A percentile compares a stretch with the other conserved stretches of the same genome.
Evolutionary conservation across 2,888 invertebrate species (phyloP).

Genomic region (Eupithecia vulgata): DNA sequence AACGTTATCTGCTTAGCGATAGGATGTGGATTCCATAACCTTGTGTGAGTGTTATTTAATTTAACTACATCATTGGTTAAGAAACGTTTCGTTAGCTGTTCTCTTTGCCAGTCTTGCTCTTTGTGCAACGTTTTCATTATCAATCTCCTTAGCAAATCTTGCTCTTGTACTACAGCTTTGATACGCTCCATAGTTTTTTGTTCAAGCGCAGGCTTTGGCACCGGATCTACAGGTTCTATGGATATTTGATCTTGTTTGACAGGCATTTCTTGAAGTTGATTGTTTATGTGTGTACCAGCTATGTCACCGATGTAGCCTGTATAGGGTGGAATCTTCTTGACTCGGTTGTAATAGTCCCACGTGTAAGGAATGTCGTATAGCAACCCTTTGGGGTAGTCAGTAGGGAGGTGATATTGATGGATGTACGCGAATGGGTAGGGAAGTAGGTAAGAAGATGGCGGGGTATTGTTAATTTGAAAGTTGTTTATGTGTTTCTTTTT

Average conservation of each 20-base stretch:
- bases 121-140: constrained; percentile 26
- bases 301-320: constrained; percentile 40
- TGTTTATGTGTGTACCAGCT: constrained; percentile 34
- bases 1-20: constrained; percentile 66
- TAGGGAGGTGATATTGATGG: constrained; percentile 48
- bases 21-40: constrained; percentile 51
- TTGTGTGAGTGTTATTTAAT: neutral
- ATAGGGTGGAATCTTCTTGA: constrained; percentile 46
- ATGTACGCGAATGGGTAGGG: constrained; percentile 66
- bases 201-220: neutral
- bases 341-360: constrained; percentile 47
- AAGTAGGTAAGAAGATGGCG: constrained; percentile 51
- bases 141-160: constrained; percentile 26
- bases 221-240: neutral
- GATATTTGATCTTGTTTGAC: neutral
- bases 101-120: constrained; percentile 65
- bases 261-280: constrained; percentile 31
- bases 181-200: constrained; percentile 16
- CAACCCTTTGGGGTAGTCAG: constrained; percentile 37
- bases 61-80: neutral
- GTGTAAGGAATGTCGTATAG: constrained; percentile 50
- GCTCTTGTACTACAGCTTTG: constrained; percentile 1
- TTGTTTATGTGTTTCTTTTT: constrained; percentile 27
- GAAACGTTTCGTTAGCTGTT: constrained; percentile 38
- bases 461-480: constrained; percentile 42